phyloP scores from a whole-genome alignment of 1,140 invertebrate genomes.

The Drosophila sp. region DNA sequence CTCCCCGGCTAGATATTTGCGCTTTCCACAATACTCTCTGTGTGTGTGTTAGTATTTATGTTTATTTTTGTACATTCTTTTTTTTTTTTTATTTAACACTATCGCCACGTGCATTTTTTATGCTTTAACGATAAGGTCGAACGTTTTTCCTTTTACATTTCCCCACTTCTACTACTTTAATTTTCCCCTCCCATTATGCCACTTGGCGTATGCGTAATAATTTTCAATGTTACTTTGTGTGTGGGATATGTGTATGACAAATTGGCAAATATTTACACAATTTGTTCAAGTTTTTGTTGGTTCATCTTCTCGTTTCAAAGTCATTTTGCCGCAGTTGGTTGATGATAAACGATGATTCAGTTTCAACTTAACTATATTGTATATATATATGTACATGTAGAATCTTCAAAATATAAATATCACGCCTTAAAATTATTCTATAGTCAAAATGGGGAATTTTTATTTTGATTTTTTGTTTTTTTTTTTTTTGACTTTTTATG shows the following conservation, averaged over 20 bases:
- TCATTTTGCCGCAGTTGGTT: background rate
- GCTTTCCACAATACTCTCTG: background rate
- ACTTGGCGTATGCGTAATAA: constrained; percentile 75
- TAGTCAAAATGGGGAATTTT: background rate
- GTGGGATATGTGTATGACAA: constrained; percentile 34
- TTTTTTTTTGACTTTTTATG: constrained; percentile 1
- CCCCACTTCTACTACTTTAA: background rate
- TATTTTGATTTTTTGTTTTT: constrained; percentile 21
- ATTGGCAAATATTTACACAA: constrained; percentile 66
- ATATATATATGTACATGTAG: background rate
- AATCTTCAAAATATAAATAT: background rate
- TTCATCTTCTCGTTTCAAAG: constrained; percentile 9
- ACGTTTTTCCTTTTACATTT: constrained; percentile 9
- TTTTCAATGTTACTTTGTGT: constrained; percentile 39
- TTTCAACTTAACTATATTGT: background rate
- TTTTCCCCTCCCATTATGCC: constrained; percentile 15
- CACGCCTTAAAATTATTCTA: background rate
- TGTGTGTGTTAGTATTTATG: constrained; percentile 52
- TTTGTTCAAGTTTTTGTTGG: constrained; percentile 32
- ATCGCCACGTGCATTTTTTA: constrained; percentile 60
- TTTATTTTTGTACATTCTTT: constrained; percentile 44
- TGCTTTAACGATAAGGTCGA: constrained; percentile 44
- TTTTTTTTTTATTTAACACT: constrained; percentile 39
- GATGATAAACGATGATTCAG: constrained; percentile 3
- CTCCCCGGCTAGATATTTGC: constrained; percentile 3